Percentiles rank a stretch among this genome's conserved stretches.
Conservation (phyloP, 2,888 invertebrate genomes). For the Luperina nickerlii region DNA sequence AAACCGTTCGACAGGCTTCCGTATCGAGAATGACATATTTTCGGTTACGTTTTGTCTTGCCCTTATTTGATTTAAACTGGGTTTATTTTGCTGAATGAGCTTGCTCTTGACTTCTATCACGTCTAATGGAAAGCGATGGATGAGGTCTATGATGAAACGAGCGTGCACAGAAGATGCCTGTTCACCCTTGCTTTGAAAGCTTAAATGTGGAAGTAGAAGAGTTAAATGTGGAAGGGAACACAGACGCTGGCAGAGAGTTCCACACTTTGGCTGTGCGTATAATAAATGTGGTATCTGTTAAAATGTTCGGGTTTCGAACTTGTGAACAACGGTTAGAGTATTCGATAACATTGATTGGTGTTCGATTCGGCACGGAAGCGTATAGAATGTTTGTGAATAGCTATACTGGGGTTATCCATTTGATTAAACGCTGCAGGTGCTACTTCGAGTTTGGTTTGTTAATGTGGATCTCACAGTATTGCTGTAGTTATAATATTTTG, state of each 20-base stretch:
- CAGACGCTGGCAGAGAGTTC: no score
- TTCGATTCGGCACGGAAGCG: not conserved
- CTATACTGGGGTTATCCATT: not conserved
- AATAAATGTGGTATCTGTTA: not conserved
- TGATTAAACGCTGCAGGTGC: not conserved
- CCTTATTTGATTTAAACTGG: not conserved
- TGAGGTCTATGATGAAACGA: not conserved
- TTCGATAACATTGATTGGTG: no score
- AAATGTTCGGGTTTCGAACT: not conserved
- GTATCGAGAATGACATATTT: not conserved
- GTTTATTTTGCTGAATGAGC: not conserved
- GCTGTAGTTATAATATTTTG: no score
- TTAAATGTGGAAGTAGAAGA: no score
- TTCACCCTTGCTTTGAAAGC: not conserved
- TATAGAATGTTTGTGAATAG: not conserved
- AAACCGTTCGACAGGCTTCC: not conserved
- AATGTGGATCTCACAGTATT: not conserved
- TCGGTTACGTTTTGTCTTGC: not conserved
- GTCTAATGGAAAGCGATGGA: not conserved
- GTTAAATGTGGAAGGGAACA: no score
- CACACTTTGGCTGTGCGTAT: not conserved
- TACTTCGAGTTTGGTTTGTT: not conserved
- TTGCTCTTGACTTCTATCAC: not conserved
- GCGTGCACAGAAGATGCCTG: not conserved
- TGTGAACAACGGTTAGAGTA: not conserved